These are phyloP conservation scores for Sesamia nonagrioides DNA, from an alignment of 1,140 invertebrate genomes.

Conservation along the genomic window DNA sequence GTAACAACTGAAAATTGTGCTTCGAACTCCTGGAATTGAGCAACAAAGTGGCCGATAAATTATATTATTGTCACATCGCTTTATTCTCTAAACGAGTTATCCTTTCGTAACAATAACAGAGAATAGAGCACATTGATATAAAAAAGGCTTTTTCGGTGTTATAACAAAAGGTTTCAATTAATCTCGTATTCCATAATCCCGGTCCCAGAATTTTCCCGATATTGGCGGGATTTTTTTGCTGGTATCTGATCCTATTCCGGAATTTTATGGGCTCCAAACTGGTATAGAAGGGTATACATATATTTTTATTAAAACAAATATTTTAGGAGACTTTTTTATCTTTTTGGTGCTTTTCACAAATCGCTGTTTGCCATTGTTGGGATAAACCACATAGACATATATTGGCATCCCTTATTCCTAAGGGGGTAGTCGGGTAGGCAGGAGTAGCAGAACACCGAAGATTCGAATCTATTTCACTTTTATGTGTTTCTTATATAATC, in stretches of 20 bases:
- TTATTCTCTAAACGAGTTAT: conserved; percentile 1
- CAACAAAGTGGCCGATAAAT: conserved; percentile 1
- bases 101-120: conserved; percentile 2
- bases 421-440: neutral
- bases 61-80: conserved; percentile 4
- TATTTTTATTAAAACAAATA: conserved; percentile 20
- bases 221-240: conserved; percentile 13
- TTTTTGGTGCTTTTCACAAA: neutral
- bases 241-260: conserved; percentile 18
- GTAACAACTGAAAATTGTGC: neutral
- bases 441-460: neutral
- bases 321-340: conserved; percentile 13
- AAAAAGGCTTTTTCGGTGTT: conserved; percentile 6
- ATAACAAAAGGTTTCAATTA: conserved; percentile 27
- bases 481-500: neutral
- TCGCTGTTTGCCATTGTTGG: neutral
- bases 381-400: neutral
- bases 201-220: conserved; percentile 9
- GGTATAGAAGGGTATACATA: conserved; percentile 1
- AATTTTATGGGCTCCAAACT: conserved; percentile 27
- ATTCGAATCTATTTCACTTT: neutral
- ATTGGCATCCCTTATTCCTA: neutral
- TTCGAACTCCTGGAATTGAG: neutral
- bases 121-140: conserved; percentile 4
- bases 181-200: conserved; percentile 15